Evolutionary conservation across 1,140 invertebrate genomes (phyloP).

Genomic region (Papilio polytes): DNA sequence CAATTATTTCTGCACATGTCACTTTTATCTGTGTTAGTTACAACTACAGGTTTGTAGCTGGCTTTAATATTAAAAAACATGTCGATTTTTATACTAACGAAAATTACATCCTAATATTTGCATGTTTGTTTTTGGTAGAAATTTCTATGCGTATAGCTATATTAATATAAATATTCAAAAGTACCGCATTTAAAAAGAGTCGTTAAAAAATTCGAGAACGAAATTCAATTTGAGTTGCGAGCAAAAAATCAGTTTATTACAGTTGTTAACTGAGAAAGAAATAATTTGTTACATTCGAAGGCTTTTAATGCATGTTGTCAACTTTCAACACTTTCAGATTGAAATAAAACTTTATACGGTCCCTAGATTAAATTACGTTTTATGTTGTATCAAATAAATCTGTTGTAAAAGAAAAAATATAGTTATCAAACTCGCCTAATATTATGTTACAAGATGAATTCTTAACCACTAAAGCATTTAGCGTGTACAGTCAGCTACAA

Average conservation of each 20-base stretch:
- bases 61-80: too few species aligned
- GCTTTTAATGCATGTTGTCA: neutral
- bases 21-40: too few species aligned
- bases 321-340: neutral
- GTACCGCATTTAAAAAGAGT: neutral
- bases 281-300: neutral
- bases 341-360: conserved; percentile 4
- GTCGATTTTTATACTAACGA: too few species aligned
- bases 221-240: neutral
- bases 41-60: too few species aligned
- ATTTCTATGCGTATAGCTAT: neutral
- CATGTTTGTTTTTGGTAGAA: neutral
- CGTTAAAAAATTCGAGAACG: neutral
- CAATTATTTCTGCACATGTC: too few species aligned
- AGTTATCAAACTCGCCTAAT: too few species aligned
- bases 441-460: too few species aligned
- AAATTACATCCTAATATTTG: too few species aligned
- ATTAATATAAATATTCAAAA: neutral
- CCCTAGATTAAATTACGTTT: neutral
- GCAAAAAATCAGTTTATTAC: conserved; percentile 6
- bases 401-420: too few species aligned
- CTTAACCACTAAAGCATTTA: too few species aligned
- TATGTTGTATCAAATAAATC: neutral
- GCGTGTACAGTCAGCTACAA: too few species aligned
- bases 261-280: conserved; percentile 23